Conservation (phyloP, 1,140 invertebrate genomes). For the Dolichoris vasculosae region DNA sequence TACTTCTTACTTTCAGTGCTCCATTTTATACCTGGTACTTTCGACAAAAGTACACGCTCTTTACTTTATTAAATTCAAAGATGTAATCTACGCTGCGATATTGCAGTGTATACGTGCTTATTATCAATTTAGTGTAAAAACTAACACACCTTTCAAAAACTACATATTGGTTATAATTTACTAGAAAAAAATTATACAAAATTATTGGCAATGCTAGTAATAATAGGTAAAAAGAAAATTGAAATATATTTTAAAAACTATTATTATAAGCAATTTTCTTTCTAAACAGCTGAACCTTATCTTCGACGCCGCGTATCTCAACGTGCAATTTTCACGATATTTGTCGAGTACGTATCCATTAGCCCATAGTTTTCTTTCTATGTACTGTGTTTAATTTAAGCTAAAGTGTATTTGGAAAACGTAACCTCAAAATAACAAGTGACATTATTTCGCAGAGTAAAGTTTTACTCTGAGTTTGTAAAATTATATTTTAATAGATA, state of each 20-base stretch:
- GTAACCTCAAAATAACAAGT: not conserved
- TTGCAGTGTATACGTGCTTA: not conserved
- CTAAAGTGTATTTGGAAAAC: not conserved
- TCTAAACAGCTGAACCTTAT: not conserved
- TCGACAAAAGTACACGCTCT: not conserved
- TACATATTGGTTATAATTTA: not conserved
- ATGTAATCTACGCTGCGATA: not conserved
- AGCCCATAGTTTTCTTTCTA: not conserved
- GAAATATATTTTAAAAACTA: not conserved
- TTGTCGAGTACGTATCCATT: not conserved
- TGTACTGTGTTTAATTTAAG: not conserved
- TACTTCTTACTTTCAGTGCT: not conserved
- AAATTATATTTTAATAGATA: not conserved
- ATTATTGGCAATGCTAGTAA: not conserved
- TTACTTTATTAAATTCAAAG: not conserved
- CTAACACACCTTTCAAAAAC: not conserved
- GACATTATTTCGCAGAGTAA: not conserved
- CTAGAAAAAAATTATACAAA: not conserved
- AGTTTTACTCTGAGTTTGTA: not conserved
- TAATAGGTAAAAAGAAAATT: not conserved
- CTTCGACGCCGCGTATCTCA: not conserved
- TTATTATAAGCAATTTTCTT: not conserved
- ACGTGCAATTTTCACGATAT: not conserved
- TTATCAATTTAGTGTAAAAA: not conserved
- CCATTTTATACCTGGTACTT: not conserved